Conservation (phyloP, 1,140 invertebrate genomes). For the Drosophila teissieri region DNA sequence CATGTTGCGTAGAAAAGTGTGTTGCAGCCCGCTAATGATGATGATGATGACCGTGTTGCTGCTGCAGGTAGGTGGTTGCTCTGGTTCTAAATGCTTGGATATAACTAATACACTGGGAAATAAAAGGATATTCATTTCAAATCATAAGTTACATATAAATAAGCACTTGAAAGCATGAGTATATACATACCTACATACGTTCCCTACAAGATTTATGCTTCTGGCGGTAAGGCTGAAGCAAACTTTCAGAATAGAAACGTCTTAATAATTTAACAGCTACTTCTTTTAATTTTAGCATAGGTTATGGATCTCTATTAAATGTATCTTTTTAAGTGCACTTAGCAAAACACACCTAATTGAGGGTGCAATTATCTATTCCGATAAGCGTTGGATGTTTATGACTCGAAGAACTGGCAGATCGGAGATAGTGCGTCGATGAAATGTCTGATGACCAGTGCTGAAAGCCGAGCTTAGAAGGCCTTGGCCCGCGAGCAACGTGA, state of each 20-base stretch:
- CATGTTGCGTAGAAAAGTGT: conserved; percentile 61
- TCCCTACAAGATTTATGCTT: too few species aligned
- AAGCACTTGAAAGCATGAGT: too few species aligned
- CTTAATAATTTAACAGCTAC: too few species aligned
- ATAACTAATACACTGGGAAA: conserved; percentile 8
- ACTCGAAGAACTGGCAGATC: conserved; percentile 7
- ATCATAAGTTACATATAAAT: too few species aligned
- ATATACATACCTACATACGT: too few species aligned
- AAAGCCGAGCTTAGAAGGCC: conserved; percentile 4
- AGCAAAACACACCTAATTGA: conserved; percentile 5
- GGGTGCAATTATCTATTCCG: conserved; percentile 29
- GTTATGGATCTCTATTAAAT: too few species aligned
- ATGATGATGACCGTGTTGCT: conserved; percentile 50
- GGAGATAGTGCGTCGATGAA: conserved; percentile 5
- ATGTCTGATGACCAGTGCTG: conserved; percentile 12
- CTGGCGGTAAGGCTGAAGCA: too few species aligned
- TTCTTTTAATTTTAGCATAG: too few species aligned
- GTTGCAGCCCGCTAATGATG: conserved; percentile 60
- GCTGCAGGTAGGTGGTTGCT: conserved; percentile 42
- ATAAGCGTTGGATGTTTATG: conserved; percentile 31
- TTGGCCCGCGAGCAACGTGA: conserved; percentile 2
- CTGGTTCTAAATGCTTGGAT: conserved; percentile 20
- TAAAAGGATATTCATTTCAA: too few species aligned
- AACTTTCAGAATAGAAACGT: too few species aligned
- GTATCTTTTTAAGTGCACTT: not conserved